These are phyloP conservation scores for Heliconius charithonia DNA, from an alignment of 2,888 invertebrate genomes.

Conservation along the genomic window DNA sequence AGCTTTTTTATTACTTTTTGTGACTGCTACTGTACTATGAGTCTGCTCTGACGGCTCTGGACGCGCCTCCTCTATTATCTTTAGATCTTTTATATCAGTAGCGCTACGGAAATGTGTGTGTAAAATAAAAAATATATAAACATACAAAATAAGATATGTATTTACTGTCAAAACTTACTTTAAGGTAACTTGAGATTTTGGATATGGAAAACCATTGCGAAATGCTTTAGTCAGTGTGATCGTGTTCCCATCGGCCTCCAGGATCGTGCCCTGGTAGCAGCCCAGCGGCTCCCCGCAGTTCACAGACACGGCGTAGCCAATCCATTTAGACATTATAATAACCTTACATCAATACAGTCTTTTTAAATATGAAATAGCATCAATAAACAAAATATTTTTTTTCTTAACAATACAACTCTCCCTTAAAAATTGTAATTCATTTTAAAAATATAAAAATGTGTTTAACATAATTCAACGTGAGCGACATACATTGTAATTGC, in stretches of 20 bases:
- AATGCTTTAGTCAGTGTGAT: conserved; percentile 92
- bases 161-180: conserved; percentile 63
- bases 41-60: conserved; percentile 67
- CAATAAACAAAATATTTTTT: neutral
- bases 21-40: conserved; percentile 73
- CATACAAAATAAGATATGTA: neutral
- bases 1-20: conserved; percentile 63
- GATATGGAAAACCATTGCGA: conserved; percentile 88
- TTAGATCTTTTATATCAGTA: conserved; percentile 89
- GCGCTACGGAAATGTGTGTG: conserved; percentile 76
- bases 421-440: conserved; percentile 6
- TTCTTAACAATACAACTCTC: conserved; percentile 17
- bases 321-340: conserved; percentile 83
- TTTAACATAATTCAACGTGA: conserved; percentile 7
- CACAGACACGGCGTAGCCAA: conserved; percentile 93
- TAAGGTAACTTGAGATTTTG: conserved; percentile 77
- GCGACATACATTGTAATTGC: neutral
- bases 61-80: conserved; percentile 88
- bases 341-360: conserved; percentile 8
- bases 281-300: conserved; percentile 91
- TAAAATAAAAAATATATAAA: neutral
- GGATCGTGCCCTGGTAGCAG: conserved; percentile 91
- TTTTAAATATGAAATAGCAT: neutral
- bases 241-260: conserved; percentile 87
- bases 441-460: conserved; percentile 12